phyloP scores from a whole-genome alignment of 2,113 vertebrate genomes.

The Hucho hucho region DNA sequence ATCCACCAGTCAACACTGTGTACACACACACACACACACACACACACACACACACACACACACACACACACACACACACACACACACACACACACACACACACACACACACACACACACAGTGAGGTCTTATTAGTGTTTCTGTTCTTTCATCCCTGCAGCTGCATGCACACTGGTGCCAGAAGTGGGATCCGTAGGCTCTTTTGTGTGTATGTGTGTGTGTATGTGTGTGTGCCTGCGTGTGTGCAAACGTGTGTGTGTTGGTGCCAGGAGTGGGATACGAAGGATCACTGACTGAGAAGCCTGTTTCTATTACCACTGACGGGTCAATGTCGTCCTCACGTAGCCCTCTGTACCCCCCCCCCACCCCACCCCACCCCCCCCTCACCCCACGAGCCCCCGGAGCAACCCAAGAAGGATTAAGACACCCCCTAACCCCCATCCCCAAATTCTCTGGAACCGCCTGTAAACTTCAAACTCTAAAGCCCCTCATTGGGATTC shows the following conservation, averaged over 20 bases:
- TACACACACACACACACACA: not conserved
- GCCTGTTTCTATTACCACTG: constrained; percentile 26
- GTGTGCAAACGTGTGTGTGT: too few species aligned
- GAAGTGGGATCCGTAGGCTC: constrained; percentile 13
- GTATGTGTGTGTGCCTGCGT: too few species aligned
- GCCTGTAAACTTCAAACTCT: constrained; percentile 11
- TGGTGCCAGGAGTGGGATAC: too few species aligned
- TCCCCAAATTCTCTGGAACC: not conserved
- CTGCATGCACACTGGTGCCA: constrained; percentile 20
- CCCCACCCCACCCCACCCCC: not conserved
- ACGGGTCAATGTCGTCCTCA: too few species aligned
- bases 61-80: not conserved
- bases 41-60: not conserved
- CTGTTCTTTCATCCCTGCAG: constrained; percentile 14
- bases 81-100: too few species aligned
- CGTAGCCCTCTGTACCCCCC: not conserved
- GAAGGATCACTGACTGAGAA: constrained; percentile 14
- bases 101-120: not conserved
- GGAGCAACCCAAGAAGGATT: constrained; percentile 2
- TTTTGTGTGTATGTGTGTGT: too few species aligned
- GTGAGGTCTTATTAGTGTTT: not conserved
- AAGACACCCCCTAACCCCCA: too few species aligned
- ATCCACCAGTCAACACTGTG: too few species aligned
- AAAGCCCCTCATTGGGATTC: constrained; percentile 20
- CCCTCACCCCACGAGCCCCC: constrained; percentile 6